Evolutionary conservation across 2,113 vertebrate species (phyloP).

Genomic region (Lota lota): DNA sequence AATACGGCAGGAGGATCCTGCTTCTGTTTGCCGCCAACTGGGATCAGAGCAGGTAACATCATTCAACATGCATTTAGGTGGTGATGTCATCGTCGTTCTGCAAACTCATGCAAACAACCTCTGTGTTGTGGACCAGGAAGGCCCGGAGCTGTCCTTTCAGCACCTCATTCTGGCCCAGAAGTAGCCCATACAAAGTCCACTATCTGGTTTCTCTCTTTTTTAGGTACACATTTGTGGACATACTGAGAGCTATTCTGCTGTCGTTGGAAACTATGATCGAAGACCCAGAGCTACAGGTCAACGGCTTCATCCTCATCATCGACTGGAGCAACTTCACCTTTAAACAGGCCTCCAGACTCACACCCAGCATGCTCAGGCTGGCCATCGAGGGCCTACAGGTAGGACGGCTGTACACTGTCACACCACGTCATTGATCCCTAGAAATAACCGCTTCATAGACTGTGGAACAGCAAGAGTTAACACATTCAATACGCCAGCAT

Average conservation of each 20-base stretch:
- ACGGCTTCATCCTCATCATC: constrained; percentile 98
- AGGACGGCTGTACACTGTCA: background rate
- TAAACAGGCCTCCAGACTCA: constrained; percentile 97
- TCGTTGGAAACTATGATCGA: constrained; percentile 98
- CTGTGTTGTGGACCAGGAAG: background rate
- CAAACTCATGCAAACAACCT: background rate
- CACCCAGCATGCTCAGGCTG: constrained; percentile 94
- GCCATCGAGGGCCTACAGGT: constrained; percentile 98
- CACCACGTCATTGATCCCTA: too few relatives aligned
- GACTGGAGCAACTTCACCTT: constrained; percentile 99
- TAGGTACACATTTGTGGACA: constrained; percentile 98
- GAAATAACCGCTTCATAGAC: too few relatives aligned
- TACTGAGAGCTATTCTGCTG: constrained; percentile 93
- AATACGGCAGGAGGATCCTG: constrained; percentile 94
- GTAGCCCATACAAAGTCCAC: background rate
- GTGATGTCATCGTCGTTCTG: background rate
- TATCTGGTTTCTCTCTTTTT: constrained; percentile 5
- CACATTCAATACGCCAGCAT: too few relatives aligned
- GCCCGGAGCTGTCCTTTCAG: constrained; percentile 55
- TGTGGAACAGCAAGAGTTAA: too few relatives aligned
- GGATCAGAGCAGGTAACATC: constrained; percentile 96
- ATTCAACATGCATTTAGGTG: too few relatives aligned
- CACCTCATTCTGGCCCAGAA: constrained; percentile 25
- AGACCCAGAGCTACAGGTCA: constrained; percentile 96
- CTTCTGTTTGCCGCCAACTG: constrained; percentile 98